Conservation (phyloP, 2,888 invertebrate species). For the Coleophora flavipennella region DNA sequence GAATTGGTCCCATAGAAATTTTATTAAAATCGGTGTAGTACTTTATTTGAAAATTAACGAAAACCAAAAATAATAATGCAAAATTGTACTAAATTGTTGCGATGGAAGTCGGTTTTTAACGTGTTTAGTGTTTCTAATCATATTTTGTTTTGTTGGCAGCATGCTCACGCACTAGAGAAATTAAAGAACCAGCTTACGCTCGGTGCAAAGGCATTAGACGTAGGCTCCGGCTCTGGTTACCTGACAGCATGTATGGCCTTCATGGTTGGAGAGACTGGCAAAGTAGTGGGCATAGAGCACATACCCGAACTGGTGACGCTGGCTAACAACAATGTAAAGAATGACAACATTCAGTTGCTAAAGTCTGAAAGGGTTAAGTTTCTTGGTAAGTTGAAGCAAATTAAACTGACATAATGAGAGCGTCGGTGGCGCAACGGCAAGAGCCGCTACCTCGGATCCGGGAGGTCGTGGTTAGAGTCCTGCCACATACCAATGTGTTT, state of each 20-base stretch:
- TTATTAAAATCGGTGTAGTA: too few relatives aligned
- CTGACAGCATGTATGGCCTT: constrained; percentile 92
- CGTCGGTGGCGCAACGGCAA: too few relatives aligned
- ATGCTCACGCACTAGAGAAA: constrained; percentile 91
- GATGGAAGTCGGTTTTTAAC: too few relatives aligned
- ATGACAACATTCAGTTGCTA: constrained; percentile 80
- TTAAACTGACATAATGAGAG: too few relatives aligned
- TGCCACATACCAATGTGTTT: too few relatives aligned
- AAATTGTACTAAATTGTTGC: too few relatives aligned
- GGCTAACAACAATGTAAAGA: constrained; percentile 83
- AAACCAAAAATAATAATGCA: too few relatives aligned
- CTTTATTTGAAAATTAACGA: too few relatives aligned
- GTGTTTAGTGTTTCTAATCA: not conserved
- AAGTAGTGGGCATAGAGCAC: constrained; percentile 91
- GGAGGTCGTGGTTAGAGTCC: too few relatives aligned
- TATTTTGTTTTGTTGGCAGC: constrained; percentile 63
- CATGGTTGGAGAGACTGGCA: constrained; percentile 80
- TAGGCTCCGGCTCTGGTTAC: constrained; percentile 96
- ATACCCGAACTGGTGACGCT: constrained; percentile 85
- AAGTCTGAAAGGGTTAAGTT: constrained; percentile 78
- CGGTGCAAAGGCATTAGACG: constrained; percentile 88
- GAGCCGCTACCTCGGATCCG: too few relatives aligned
- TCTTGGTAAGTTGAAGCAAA: constrained; percentile 77
- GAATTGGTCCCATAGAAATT: too few relatives aligned
- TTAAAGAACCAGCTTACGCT: constrained; percentile 83